These are phyloP conservation scores for Illadopsis cleaveri DNA, from an alignment of 2,113 vertebrate species.

Conservation along the genomic window DNA sequence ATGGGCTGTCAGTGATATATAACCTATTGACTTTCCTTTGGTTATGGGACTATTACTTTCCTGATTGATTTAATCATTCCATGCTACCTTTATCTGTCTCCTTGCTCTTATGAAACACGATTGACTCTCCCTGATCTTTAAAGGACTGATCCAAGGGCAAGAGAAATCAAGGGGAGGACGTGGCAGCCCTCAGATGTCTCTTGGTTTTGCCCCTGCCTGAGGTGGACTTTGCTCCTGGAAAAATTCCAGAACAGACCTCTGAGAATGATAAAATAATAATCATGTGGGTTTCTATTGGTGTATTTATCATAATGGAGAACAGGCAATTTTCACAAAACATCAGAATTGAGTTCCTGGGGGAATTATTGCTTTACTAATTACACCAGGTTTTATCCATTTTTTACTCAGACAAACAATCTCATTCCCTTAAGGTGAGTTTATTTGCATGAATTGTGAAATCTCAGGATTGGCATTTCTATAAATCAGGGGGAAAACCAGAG, in stretches of 20 bases:
- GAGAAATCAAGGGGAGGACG: background rate
- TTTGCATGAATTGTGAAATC: background rate
- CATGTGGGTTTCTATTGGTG: background rate
- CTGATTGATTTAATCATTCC: conserved; percentile 48
- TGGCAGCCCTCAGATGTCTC: background rate
- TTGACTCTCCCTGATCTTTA: background rate
- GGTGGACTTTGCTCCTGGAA: background rate
- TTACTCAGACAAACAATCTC: background rate
- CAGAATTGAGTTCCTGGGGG: background rate
- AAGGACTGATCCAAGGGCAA: conserved; percentile 13
- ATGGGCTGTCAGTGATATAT: background rate
- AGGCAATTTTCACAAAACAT: background rate
- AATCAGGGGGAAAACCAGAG: background rate
- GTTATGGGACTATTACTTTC: conserved; percentile 38
- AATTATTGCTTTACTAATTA: conserved; percentile 24
- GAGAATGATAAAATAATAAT: background rate
- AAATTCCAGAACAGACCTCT: background rate
- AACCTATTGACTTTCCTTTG: conserved; percentile 36
- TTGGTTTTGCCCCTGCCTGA: background rate
- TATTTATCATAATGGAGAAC: background rate
- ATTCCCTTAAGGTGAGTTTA: background rate
- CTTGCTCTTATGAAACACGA: background rate
- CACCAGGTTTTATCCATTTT: background rate
- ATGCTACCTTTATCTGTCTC: conserved; percentile 3
- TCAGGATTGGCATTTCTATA: background rate